These are phyloP conservation scores for Rhabdophis nuchalis DNA, from an alignment of 2,797 vertebrate genomes.

Conservation along the genomic window DNA sequence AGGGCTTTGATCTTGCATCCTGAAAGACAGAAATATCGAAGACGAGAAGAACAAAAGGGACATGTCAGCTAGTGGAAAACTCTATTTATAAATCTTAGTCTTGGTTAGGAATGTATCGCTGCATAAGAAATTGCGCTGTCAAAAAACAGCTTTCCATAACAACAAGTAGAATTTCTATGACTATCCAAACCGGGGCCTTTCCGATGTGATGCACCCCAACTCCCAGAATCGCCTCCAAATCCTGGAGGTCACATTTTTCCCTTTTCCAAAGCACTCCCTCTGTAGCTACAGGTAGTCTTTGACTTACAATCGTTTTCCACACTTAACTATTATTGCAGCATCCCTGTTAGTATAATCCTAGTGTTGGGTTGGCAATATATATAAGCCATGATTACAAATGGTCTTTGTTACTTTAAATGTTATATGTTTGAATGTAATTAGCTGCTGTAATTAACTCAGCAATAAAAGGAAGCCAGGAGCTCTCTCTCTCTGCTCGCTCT, in stretches of 20 bases:
- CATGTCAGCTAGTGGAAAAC: neutral
- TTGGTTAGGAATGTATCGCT: neutral
- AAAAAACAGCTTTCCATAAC: neutral
- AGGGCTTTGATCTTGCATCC: conserved; percentile 98
- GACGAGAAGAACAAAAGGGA: neutral
- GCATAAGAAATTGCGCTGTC: neutral
- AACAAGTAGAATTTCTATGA: neutral
- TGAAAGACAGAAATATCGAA: conserved; percentile 43
- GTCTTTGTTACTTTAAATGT: too few species aligned
- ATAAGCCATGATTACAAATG: too few species aligned
- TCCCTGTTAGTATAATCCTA: too few species aligned
- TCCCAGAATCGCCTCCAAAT: neutral
- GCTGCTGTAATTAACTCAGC: too few species aligned
- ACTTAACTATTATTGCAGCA: neutral
- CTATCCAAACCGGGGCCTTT: neutral
- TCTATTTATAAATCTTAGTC: neutral
- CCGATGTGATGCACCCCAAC: neutral
- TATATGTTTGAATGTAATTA: too few species aligned
- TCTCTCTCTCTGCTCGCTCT: too few species aligned
- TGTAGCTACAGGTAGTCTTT: neutral
- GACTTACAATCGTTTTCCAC: neutral
- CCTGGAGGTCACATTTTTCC: neutral
- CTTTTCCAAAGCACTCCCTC: neutral
- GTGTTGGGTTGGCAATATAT: too few species aligned
- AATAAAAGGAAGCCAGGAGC: too few species aligned